Base-by-base conservation (phyloP, 2,113 vertebrate species). In the Pomatostomus ruficeps region DNA sequence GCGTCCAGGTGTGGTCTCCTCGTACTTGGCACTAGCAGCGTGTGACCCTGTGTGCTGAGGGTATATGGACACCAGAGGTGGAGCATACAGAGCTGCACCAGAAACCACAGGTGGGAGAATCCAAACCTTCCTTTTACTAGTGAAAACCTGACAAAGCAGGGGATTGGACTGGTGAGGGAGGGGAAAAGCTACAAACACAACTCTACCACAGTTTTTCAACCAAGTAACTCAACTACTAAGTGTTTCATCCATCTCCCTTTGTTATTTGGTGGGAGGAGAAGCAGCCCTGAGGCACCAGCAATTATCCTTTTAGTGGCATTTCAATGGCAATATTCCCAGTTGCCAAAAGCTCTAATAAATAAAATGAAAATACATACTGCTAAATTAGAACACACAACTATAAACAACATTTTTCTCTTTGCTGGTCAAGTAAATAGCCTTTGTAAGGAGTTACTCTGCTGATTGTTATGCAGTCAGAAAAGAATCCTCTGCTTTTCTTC, bases 281-380 rank as follows among this genome's bases (percentile, higher is more conserved):
- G 54, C 84, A 95, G 81, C 87, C 91, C 89, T 58, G 38, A 94
- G 96, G 94, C 93, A 95, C 84, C 87, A 95, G 87, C 89, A 95
- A 95, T 96, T 97, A 96, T 85, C 85, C 79, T 94, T 92, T 88
- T 96, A 91, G 93, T 93, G 94, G 88, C 85, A 95, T 88, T 94
- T 96, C 55, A 74, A 62, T 96, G 88, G 94, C 94, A 96, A 83
- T 95, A 94, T 88, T 96, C 95, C 91, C 94, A 94, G 91, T 70
- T 95, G 94, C 93, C 85, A 96, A 88, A 96, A 96, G 85, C 72
- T 62, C 89, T 90, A 96, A 96, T 93, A 96, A 95, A 96, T 94
- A 96, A 96, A 96, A 96, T 93, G 85, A 96, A 96, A 96, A 96
- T 91, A 94, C 87, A 89, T 95, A 89, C 93, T 76, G 89, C 89